Base-by-base conservation (phyloP, 53 echinoderm and acorn worm genomes). In the Arbacia lixula region DNA sequence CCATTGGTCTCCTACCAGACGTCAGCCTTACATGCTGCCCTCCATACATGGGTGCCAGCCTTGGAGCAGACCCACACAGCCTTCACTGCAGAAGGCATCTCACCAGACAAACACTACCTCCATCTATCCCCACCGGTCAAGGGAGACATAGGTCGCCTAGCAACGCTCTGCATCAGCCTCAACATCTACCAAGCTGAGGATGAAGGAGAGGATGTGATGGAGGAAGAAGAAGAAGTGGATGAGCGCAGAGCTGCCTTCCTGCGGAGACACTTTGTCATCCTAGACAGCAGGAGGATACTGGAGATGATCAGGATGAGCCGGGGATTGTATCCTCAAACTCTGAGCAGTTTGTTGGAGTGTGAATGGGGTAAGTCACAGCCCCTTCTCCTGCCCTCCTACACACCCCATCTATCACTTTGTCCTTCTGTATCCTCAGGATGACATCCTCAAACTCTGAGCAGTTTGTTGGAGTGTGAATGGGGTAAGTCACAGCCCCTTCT, bases 131-230 rank as follows among this genome's bases (percentile, higher is more conserved):
- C 17, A 49, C 6, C 33, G 3, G 33, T 49, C 49, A 61, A 33
- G 49, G 64, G 43, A 5, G 64, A 63, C 29, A 64, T 81, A 6
- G n/a, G 46, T 41, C 50, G 64, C 82, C 64, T 81, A 9, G 82
- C 82, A 46, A 81, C 16, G 3, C 46, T 46, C 11, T 63, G 82
- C 64, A 6, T 81, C 12, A 64, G 64, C 32, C 49, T 81, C 11
- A 64, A 81, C 36, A 64, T 81, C 82, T 81, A 81, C 63, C 63
- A 62, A 30, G 63, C 62, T 81, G 82, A 63, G 34, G 60, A 77
- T 6, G 72, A 30, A 3, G 31, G 27, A 49, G 21, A 56, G 12
- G 12, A 20, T 14, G 12, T 16, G 14, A 11, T 16, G 12, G 57
- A 56, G 12, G 52, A 54, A 6, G 22, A 3, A 33, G 75, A 36